A percentile compares a stretch with the other conserved stretches of the same genome.
Evolutionary conservation across 2,113 vertebrate genomes (phyloP).

Genomic region (Progne subis): DNA sequence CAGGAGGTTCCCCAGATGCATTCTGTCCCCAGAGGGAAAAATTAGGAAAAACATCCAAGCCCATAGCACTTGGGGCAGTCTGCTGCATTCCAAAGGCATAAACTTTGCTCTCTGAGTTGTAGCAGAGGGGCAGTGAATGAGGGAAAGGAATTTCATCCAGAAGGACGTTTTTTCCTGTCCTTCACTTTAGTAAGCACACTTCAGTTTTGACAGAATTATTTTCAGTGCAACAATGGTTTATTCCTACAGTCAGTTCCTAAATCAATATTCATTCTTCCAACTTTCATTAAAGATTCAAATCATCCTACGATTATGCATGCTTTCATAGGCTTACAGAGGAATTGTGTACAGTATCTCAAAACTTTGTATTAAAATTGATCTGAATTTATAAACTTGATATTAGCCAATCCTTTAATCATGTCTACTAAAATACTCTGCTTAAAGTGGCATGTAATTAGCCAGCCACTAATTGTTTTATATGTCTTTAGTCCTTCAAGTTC

Average conservation of each 20-base stretch:
- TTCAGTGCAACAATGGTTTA: background rate
- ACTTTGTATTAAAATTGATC: background rate
- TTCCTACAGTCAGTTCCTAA: background rate
- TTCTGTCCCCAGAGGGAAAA: background rate
- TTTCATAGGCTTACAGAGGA: background rate
- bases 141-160: background rate
- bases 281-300: background rate
- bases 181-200: background rate
- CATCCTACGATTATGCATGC: background rate
- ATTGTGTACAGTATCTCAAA: background rate
- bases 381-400: background rate
- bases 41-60: background rate
- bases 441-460: background rate
- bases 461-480: background rate
- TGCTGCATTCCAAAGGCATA: constrained; percentile 26
- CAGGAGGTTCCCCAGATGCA: background rate
- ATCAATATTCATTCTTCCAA: background rate
- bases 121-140: background rate
- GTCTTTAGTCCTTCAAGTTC: background rate
- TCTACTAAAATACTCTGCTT: background rate
- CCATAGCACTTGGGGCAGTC: background rate
- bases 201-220: background rate
- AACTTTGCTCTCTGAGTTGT: constrained; percentile 26
- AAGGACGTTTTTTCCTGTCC: background rate
- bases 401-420: background rate